phyloP scores from a whole-genome alignment of 2,797 vertebrate genomes.

The Podarcis lilfordi region DNA sequence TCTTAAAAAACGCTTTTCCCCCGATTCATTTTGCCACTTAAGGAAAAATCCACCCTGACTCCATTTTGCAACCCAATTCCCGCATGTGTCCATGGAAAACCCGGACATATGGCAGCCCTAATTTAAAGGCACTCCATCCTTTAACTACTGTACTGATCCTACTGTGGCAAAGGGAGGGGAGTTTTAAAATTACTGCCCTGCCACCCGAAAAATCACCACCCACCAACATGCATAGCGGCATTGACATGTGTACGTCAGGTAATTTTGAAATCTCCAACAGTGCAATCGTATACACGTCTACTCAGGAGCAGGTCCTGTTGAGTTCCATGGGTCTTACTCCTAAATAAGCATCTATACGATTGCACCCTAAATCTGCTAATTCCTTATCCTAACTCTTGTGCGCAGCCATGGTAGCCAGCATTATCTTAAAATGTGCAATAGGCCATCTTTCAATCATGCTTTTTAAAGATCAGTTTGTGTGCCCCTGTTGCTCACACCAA shows the following conservation, averaged over 20 bases:
- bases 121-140: background rate
- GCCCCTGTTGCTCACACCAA: slow-evolving; percentile 62
- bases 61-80: too few relatives aligned
- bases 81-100: too few relatives aligned
- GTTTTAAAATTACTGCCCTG: background rate
- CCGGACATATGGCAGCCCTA: too few relatives aligned
- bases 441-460: slow-evolving; percentile 53
- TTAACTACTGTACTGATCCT: background rate
- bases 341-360: background rate
- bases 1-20: too few relatives aligned
- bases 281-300: background rate
- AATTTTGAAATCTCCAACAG: slow-evolving; percentile 29
- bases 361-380: slow-evolving; percentile 18
- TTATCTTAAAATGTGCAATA: slow-evolving; percentile 73
- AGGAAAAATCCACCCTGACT: too few relatives aligned
- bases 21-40: too few relatives aligned
- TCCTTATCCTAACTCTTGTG: slow-evolving; percentile 33
- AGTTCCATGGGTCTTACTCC: background rate
- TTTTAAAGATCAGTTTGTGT: slow-evolving; percentile 49
- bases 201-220: background rate
- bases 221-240: background rate
- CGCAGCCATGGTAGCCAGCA: slow-evolving; percentile 51
- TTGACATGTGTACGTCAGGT: slow-evolving; percentile 20
- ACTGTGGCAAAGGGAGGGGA: background rate
- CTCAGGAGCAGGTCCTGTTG: background rate